Conservation (phyloP, 1,140 invertebrate species). For the Delia radicum region DNA sequence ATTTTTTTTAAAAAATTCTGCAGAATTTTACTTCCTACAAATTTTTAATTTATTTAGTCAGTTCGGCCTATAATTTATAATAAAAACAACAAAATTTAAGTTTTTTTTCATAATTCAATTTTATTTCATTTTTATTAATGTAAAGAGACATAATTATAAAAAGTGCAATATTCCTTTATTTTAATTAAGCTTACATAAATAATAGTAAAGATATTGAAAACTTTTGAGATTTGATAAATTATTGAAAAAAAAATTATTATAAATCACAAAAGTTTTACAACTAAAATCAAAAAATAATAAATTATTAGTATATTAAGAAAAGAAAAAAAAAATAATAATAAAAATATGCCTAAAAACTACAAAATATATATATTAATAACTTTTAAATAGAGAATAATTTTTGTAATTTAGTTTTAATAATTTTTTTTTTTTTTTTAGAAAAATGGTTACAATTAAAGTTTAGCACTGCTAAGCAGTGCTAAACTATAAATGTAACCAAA, state of each 20-base stretch:
- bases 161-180: not conserved
- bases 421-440: too few relatives aligned
- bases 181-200: not conserved
- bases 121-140: constrained; percentile 12
- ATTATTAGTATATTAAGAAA: not conserved
- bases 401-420: too few relatives aligned
- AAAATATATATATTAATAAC: too few relatives aligned
- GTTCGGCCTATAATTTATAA: not conserved
- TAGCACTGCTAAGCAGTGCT: constrained; percentile 10
- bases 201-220: not conserved
- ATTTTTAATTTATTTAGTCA: too few relatives aligned
- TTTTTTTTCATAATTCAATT: not conserved
- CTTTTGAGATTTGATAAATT: constrained; percentile 7
- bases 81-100: not conserved
- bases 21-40: too few relatives aligned
- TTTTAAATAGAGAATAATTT: too few relatives aligned
- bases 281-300: not conserved
- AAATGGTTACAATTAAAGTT: constrained; percentile 6
- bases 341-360: not conserved
- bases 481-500: constrained; percentile 11
- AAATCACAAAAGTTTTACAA: constrained; percentile 9
- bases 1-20: too few relatives aligned
- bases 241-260: constrained; percentile 13
- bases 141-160: constrained; percentile 7
- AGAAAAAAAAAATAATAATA: not conserved